These are phyloP conservation scores for Panthera tigris DNA, from an alignment of 2,113 vertebrate species.

Conservation along the genomic window DNA sequence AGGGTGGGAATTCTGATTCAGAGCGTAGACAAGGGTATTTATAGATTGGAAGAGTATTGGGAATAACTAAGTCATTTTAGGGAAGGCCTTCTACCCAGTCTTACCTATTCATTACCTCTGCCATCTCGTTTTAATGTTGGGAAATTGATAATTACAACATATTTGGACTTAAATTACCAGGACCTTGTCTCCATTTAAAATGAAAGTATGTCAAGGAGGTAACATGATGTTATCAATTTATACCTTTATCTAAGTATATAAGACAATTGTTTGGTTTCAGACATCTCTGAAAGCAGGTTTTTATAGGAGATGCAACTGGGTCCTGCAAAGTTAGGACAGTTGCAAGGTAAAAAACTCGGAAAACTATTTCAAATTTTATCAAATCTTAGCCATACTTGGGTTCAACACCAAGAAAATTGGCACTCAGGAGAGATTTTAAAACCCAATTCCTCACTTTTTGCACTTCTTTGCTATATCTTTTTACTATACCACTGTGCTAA, in stretches of 20 bases:
- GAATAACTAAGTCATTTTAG: neutral
- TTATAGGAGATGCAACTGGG: neutral
- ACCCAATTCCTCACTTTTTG: neutral
- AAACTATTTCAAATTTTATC: conserved; percentile 5
- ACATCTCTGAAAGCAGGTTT: conserved; percentile 20
- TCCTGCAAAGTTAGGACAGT: neutral
- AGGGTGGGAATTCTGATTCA: neutral
- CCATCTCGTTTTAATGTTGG: neutral
- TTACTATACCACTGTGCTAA: neutral
- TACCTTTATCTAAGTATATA: neutral
- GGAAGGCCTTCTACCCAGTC: neutral
- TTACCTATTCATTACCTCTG: neutral
- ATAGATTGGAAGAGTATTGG: neutral
- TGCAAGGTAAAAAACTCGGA: neutral
- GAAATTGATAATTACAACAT: neutral
- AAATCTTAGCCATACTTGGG: neutral
- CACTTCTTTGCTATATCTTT: neutral
- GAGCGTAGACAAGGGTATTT: neutral
- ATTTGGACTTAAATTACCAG: neutral
- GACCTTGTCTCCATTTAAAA: neutral
- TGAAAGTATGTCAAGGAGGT: neutral
- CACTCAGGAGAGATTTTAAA: neutral
- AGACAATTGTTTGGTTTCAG: neutral
- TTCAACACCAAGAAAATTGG: conserved; percentile 15
- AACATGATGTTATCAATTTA: neutral